These are phyloP conservation scores for Brachyhypopomus gauderio DNA, from an alignment of 2,113 vertebrate genomes.

Conservation along the genomic window DNA sequence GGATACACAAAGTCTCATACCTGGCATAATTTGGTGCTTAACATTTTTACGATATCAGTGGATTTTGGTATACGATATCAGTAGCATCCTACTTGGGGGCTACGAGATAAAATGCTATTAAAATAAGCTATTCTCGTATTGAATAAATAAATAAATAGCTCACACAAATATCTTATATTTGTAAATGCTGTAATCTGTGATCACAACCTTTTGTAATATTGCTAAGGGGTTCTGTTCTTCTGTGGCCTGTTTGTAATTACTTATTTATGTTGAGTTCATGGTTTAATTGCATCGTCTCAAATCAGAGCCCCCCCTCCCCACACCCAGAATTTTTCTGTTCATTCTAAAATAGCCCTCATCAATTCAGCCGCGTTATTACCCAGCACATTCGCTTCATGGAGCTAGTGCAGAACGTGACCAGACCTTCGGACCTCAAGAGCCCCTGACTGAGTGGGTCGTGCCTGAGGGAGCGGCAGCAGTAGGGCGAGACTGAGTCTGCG, in stretches of 20 bases:
- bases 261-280: not conserved
- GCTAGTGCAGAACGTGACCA: slow-evolving; percentile 74
- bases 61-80: not conserved
- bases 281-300: not conserved
- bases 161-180: too few relatives aligned
- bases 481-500: slow-evolving; percentile 66
- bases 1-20: not conserved
- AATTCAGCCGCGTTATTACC: slow-evolving; percentile 81
- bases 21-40: slow-evolving; percentile 1
- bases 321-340: slow-evolving; percentile 1
- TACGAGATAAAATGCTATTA: too few relatives aligned
- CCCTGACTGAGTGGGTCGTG: slow-evolving; percentile 67
- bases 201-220: too few relatives aligned
- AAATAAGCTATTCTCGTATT: too few relatives aligned
- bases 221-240: not conserved
- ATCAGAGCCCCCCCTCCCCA: not conserved
- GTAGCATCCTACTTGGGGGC: not conserved
- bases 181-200: too few relatives aligned
- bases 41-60: slow-evolving; percentile 4
- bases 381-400: slow-evolving; percentile 72
- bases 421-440: slow-evolving; percentile 42
- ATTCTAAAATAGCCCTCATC: slow-evolving; percentile 83
- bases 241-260: not conserved
- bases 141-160: too few relatives aligned
- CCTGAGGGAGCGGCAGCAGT: slow-evolving; percentile 63